Conservation (phyloP, 2,888 invertebrate species). For the Scaptomyza flava region DNA sequence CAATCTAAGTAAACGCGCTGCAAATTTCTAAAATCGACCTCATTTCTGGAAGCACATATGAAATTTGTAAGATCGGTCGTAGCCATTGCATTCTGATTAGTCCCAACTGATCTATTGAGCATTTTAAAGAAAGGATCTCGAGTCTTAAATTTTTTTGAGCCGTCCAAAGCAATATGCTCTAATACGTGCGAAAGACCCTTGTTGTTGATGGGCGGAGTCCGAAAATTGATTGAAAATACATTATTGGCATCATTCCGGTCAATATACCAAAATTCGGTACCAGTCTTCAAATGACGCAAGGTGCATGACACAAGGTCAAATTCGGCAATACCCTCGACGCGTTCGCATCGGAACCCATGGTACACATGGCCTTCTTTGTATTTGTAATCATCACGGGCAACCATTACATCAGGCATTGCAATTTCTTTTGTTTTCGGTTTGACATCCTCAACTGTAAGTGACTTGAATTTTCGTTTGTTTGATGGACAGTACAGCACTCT, state of each 20-base stretch:
- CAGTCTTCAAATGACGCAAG: constrained; percentile 90
- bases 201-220: constrained; percentile 95
- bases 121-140: constrained; percentile 98
- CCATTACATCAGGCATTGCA: constrained; percentile 28
- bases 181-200: constrained; percentile 96
- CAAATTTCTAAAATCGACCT: constrained; percentile 92
- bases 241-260: constrained; percentile 95
- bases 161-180: constrained; percentile 96
- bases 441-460: not conserved
- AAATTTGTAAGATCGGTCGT: constrained; percentile 96
- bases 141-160: constrained; percentile 94
- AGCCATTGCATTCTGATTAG: constrained; percentile 98
- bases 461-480: constrained; percentile 15
- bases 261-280: constrained; percentile 94
- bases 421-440: not conserved
- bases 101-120: constrained; percentile 95
- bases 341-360: constrained; percentile 89
- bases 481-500: not conserved
- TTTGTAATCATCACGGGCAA: constrained; percentile 46
- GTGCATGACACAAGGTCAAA: constrained; percentile 91
- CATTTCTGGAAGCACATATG: constrained; percentile 96
- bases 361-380: constrained; percentile 82
- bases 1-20: constrained; percentile 96
- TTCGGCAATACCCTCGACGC: constrained; percentile 90
- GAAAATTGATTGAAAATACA: constrained; percentile 94